These are phyloP conservation scores for Acanthoscelides obtectus DNA, from an alignment of 2,888 invertebrate genomes.

Conservation along the genomic window DNA sequence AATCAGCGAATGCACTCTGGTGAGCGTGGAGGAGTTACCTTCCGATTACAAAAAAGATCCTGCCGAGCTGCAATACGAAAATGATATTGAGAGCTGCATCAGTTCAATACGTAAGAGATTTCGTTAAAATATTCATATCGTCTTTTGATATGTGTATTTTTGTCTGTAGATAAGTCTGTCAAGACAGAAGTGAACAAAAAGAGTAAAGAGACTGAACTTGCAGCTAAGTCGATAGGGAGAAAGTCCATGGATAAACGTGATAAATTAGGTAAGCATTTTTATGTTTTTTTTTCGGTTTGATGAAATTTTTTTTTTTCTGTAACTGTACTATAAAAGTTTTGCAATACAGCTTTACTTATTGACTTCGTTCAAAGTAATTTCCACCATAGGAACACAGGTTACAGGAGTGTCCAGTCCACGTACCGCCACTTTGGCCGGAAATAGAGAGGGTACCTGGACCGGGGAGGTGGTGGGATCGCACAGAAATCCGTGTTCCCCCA, in stretches of 20 bases:
- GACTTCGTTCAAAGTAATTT: too few species aligned
- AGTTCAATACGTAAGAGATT: slow-evolving; percentile 16
- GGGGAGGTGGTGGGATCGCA: too few species aligned
- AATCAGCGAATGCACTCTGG: slow-evolving; percentile 17
- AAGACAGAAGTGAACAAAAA: not conserved
- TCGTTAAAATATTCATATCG: not conserved
- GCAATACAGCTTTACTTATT: too few species aligned
- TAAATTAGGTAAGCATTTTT: slow-evolving; percentile 2
- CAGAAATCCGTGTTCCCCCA: too few species aligned
- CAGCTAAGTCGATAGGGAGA: not conserved
- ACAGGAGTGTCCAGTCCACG: too few species aligned
- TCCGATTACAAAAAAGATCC: slow-evolving; percentile 18
- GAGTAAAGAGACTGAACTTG: not conserved
- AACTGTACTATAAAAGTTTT: too few species aligned
- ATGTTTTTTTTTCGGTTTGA: not conserved
- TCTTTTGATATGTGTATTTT: slow-evolving; percentile 3
- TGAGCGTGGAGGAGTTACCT: slow-evolving; percentile 23
- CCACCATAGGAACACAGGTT: too few species aligned
- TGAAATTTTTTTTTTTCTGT: not conserved
- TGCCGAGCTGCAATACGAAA: slow-evolving; percentile 15
- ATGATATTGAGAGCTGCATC: slow-evolving; percentile 17
- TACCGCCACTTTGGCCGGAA: too few species aligned
- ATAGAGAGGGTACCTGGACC: too few species aligned
- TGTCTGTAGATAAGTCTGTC: slow-evolving; percentile 3
- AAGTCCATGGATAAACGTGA: not conserved